Evolutionary conservation across 2,113 vertebrate species (phyloP).

Genomic region (Bubo blakistoni): DNA sequence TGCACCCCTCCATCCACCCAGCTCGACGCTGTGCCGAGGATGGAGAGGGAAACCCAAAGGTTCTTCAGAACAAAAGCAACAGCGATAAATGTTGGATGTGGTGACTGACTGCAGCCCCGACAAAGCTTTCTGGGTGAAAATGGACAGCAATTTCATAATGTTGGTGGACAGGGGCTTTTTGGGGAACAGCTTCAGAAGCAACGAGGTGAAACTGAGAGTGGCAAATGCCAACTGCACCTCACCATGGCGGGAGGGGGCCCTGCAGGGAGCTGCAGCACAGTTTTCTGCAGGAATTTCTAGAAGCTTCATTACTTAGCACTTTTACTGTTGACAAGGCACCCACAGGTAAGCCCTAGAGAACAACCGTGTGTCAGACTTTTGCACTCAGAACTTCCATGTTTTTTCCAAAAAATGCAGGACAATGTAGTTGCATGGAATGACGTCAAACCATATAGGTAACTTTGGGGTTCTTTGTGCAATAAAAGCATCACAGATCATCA

Average conservation of each 20-base stretch:
- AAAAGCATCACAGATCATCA: background rate
- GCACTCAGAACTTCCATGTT: background rate
- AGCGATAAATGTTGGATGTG: background rate
- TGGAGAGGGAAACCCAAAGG: background rate
- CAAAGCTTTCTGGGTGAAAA: background rate
- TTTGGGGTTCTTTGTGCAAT: rapidly evolving
- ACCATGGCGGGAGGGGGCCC: background rate
- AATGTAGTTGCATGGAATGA: background rate
- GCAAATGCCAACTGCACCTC: background rate
- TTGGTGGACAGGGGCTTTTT: background rate
- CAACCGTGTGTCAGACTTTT: background rate
- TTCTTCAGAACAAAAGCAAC: background rate
- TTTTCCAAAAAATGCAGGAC: background rate
- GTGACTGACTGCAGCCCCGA: rapidly evolving
- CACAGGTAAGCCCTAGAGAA: background rate
- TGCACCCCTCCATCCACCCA: background rate
- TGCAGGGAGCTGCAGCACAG: background rate
- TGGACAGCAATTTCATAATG: background rate
- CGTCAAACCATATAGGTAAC: background rate
- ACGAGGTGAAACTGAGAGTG: rapidly evolving
- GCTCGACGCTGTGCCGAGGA: rapidly evolving
- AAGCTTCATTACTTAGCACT: background rate
- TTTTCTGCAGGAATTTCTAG: background rate
- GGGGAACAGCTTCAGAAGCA: background rate
- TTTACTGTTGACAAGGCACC: background rate